phyloP scores from a whole-genome alignment of 2,888 invertebrate species.

The Ctena decussata region DNA sequence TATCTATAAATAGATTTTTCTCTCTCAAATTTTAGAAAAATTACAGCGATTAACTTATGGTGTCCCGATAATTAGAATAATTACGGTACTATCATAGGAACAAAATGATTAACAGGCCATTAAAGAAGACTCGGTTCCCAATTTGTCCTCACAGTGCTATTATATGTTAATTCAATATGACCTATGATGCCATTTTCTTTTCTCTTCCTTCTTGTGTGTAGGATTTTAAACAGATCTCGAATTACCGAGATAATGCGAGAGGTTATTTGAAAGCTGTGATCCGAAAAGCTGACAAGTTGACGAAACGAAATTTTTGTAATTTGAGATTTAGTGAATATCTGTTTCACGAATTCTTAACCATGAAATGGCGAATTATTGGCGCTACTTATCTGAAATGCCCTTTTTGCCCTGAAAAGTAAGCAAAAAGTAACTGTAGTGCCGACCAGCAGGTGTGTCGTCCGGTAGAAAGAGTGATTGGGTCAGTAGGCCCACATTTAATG shows the following conservation, averaged over 20 bases:
- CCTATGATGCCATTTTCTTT: background rate
- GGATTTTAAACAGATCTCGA: background rate
- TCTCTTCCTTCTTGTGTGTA: background rate
- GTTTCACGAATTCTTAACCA: too few relatives aligned
- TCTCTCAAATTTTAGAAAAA: too few relatives aligned
- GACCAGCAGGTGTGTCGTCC: too few relatives aligned
- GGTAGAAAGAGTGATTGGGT: too few relatives aligned
- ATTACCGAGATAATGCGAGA: conserved; percentile 23
- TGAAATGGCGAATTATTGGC: too few relatives aligned
- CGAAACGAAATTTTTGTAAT: background rate
- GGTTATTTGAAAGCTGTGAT: conserved; percentile 22
- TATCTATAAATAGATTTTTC: too few relatives aligned
- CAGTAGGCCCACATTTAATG: too few relatives aligned
- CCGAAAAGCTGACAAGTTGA: conserved; percentile 38
- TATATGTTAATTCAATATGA: background rate
- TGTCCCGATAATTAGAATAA: too few relatives aligned
- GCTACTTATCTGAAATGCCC: too few relatives aligned
- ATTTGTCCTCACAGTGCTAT: background rate
- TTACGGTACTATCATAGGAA: background rate
- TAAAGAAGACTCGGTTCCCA: background rate
- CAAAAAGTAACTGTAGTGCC: too few relatives aligned
- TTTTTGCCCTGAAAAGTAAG: too few relatives aligned
- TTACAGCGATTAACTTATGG: too few relatives aligned
- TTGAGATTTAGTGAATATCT: background rate
- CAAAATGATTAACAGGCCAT: background rate